Base-by-base conservation (phyloP, 2,888 invertebrate genomes). In the Volucella inflata region DNA sequence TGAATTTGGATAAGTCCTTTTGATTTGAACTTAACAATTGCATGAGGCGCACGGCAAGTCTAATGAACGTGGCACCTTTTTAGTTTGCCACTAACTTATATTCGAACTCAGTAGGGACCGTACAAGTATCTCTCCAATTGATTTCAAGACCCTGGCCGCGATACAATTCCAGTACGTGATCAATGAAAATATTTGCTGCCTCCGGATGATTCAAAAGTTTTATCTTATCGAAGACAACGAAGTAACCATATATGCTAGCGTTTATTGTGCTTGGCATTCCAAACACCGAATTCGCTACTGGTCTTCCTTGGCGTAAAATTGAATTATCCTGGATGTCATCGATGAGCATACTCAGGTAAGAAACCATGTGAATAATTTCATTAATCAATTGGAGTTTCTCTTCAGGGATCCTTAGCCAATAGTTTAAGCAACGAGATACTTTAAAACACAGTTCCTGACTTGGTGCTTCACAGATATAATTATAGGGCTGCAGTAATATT, bases 321-420 rank as follows among this genome's bases (percentile, higher is more conserved):
- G 98, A 98, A 93, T 96, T 97, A 93, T 99, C 99, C 94, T 99
- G 97, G 91, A 99, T 99, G 92, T 99, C 99, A 93, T 99, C 99
- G 91, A 98, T 95, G 98, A 99, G 93, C 79, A 99, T 94, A 93
- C 98, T 98, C 78, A 98, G 96, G 93, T 98, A 99, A 91, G 99
- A 99, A 46, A 99, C 94, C 95, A 99, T 97, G 93, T 98, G 97
- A 21, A 97, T 96, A 87, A 98, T 97, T 90, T 98, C 97, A 48
- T 96, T 96, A 76, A 99, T 96, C 14, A 95, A 94, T 60, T 93
- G 92, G 17, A 98, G 93, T 90, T 97, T 98, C 85, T 97, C 96
- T 71, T 95, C 94, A 6, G 97, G 96, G 89, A 99, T 97, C 90
- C 96, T 95, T 87, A 99, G 93, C 99, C 99, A 99, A 91, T 96